These are phyloP conservation scores for Torymus texanus DNA, from an alignment of 2,888 invertebrate genomes.

Conservation along the genomic window DNA sequence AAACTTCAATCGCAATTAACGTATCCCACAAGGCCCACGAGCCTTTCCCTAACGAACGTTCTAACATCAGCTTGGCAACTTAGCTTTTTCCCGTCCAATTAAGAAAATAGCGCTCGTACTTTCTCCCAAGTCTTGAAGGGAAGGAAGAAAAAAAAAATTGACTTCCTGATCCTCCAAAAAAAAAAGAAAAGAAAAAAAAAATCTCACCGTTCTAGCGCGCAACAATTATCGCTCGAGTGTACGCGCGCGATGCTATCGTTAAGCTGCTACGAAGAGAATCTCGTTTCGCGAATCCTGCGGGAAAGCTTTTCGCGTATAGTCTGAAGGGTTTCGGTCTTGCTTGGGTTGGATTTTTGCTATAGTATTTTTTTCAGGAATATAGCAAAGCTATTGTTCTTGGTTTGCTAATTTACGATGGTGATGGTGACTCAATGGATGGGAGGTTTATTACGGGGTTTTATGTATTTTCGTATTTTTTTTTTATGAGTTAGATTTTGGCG, in stretches of 20 bases:
- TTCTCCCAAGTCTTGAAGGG: too few relatives aligned
- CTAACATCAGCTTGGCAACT: neutral
- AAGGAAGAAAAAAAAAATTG: neutral
- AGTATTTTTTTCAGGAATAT: too few relatives aligned
- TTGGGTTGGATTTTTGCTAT: neutral
- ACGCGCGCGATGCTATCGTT: slow-evolving; percentile 47
- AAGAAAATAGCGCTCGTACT: slow-evolving; percentile 16
- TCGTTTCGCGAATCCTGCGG: slow-evolving; percentile 46
- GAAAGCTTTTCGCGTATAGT: slow-evolving; percentile 33
- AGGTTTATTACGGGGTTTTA: too few relatives aligned
- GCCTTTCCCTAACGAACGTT: neutral
- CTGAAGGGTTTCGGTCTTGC: neutral
- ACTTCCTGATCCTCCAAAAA: neutral
- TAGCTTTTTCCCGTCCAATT: slow-evolving; percentile 25
- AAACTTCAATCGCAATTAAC: slow-evolving; percentile 35
- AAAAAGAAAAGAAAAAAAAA: neutral
- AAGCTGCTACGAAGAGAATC: slow-evolving; percentile 24
- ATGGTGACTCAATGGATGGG: too few relatives aligned
- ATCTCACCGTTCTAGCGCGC: neutral
- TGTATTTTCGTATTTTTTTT: too few relatives aligned
- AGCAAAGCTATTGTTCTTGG: too few relatives aligned
- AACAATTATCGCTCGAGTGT: slow-evolving; percentile 52
- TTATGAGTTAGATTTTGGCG: too few relatives aligned
- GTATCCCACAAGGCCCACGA: neutral
- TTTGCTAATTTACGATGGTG: too few relatives aligned